phyloP scores from a whole-genome alignment of 2,888 invertebrate species.

The Agonopterix alstromeriana region DNA sequence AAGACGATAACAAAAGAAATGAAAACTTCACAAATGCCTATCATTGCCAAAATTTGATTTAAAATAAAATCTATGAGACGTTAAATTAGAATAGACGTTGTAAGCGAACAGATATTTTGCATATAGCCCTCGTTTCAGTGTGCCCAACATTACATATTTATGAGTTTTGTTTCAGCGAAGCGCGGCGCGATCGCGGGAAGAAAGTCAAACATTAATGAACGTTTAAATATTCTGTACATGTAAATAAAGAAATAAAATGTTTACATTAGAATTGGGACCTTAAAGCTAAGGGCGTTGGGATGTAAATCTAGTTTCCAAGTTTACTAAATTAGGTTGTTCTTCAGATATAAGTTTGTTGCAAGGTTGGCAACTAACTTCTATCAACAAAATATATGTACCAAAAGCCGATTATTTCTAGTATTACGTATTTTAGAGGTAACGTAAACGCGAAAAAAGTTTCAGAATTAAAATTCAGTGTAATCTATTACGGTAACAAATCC shows the following conservation, averaged over 20 bases:
- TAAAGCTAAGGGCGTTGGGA: constrained; percentile 27
- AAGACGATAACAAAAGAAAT: too few species aligned
- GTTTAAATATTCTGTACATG: constrained; percentile 68
- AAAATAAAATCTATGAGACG: constrained; percentile 38
- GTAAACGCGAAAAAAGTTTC: too few species aligned
- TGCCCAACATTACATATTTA: constrained; percentile 64
- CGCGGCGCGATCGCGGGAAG: constrained; percentile 48
- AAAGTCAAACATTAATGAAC: constrained; percentile 73
- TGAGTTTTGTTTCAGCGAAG: constrained; percentile 58
- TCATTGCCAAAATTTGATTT: constrained; percentile 22
- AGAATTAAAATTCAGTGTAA: too few species aligned
- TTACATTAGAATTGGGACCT: constrained; percentile 23
- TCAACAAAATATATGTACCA: too few species aligned
- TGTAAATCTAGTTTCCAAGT: constrained; percentile 36
- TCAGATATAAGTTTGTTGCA: background rate
- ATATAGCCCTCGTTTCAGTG: constrained; percentile 30
- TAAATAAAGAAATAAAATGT: constrained; percentile 65
- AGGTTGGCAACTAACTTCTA: too few species aligned
- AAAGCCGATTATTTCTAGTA: too few species aligned
- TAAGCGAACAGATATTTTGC: constrained; percentile 50
- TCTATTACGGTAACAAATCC: too few species aligned
- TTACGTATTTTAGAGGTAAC: too few species aligned
- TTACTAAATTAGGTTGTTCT: background rate
- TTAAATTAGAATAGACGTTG: constrained; percentile 58
- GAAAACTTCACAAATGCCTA: too few species aligned